Percentiles rank a stretch among this genome's conserved stretches.
phyloP scores from a whole-genome alignment of 2,797 vertebrate genomes.

The Phalanger gymnotis region DNA sequence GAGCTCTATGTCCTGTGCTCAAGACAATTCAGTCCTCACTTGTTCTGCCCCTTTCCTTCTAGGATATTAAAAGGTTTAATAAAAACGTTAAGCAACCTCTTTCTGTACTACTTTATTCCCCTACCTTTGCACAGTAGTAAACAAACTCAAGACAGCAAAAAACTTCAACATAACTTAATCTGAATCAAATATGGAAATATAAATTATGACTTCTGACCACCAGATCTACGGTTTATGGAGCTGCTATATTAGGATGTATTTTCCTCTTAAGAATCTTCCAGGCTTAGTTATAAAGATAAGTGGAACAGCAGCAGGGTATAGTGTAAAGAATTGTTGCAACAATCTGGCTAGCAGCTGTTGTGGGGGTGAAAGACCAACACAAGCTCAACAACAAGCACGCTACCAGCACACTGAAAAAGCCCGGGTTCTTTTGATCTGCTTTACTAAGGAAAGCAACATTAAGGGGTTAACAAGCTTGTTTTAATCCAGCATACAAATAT shows the following conservation, averaged over 20 bases:
- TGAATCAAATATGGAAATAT: background rate
- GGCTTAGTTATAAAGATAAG: background rate
- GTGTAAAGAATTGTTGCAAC: no score
- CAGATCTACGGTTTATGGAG: background rate
- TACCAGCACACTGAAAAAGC: no score
- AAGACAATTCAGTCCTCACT: background rate
- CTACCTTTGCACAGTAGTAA: background rate
- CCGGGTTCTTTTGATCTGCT: no score
- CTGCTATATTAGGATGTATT: background rate
- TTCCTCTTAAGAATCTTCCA: background rate
- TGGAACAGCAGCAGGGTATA: background rate
- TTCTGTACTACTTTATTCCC: conserved; percentile 17
- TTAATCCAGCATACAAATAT: no score
- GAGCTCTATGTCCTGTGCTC: conserved; percentile 12
- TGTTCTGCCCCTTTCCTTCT: conserved; percentile 3
- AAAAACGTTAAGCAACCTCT: conserved; percentile 1
- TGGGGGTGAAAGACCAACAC: no score
- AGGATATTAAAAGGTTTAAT: conserved; percentile 29
- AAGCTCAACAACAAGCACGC: no score
- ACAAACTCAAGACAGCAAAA: conserved; percentile 2
- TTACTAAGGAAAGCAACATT: no score
- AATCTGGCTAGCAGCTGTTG: no score
- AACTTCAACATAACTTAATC: background rate
- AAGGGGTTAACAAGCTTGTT: no score
- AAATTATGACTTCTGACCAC: conserved; percentile 13